Evolutionary conservation across 1,140 invertebrate species (phyloP), one percentile per base, ranked within the genome.

Genomic region (Drosophila suzukii): DNA sequence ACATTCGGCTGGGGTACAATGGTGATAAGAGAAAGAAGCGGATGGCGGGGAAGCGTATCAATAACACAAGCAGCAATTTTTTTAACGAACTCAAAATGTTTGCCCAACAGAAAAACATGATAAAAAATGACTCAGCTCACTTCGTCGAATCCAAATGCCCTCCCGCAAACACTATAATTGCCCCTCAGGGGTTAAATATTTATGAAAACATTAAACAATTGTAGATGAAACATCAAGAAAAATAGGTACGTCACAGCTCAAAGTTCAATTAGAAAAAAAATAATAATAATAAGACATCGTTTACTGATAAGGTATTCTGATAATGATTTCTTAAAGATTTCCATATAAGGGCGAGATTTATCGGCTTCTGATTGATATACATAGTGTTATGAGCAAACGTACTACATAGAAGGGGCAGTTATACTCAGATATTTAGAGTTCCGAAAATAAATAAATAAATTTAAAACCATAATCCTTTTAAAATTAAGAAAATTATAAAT

Each of bases 51-150:
- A 6, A 10, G 54, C 57, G 58, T 79, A 86, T 86, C 75, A 78
- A 88, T 86, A 88, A 46, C 79, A 55, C 67, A 62, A 71, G 62
- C 70, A 73, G 75, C 41, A 76, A 86, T 58, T 67, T 79, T 73
- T 79, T 70, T 65, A 78, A 72, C 73, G 47, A 82, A 75, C 53
- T 78, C 47, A 15, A 71, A 62, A 65, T 73, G 43, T 74, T 85
- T 61, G 63, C 39, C 63, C 74, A 67, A 46, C 58, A 44, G 61
- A 55, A n/a, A 50, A 49, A 39, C 36, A 50, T 46, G 49, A 75
- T 17, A 15, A 50, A 57, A 44, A 41, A 43, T 36, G 38, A 34
- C 24, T 61, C 34, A 51, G 36, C 24, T 39, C 38, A 44, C 38
- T 56, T 24, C 58, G 17, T 8, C 71, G 60, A 75, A 55, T 13